Conservation (phyloP, 1,140 invertebrate genomes). For the Ceratina japonica region DNA sequence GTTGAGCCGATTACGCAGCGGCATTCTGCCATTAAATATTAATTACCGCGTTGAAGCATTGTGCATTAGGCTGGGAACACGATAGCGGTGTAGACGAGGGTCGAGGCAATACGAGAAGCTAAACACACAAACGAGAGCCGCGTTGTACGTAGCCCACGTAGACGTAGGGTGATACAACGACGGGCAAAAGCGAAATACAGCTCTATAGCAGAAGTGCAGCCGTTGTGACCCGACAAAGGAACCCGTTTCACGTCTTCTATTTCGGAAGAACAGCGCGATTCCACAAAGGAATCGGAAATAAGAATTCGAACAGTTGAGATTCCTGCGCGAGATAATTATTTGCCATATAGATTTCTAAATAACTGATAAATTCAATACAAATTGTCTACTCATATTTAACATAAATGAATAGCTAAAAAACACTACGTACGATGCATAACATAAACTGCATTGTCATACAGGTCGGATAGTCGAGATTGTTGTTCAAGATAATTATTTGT, state of each 20-base stretch:
- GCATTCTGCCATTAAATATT: slow-evolving; percentile 56
- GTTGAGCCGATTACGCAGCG: slow-evolving; percentile 55
- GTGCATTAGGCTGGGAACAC: slow-evolving; percentile 4
- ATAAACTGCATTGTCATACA: too few relatives aligned
- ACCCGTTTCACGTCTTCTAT: slow-evolving; percentile 26
- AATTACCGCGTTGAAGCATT: slow-evolving; percentile 53
- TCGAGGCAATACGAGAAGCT: slow-evolving; percentile 6
- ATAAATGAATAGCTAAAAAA: too few relatives aligned
- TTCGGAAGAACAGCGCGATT: slow-evolving; percentile 3
- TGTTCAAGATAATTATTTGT: too few relatives aligned
- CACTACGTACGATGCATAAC: too few relatives aligned
- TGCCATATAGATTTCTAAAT: not conserved
- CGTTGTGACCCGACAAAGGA: slow-evolving; percentile 13
- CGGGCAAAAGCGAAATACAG: slow-evolving; percentile 1
- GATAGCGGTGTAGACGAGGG: too few relatives aligned
- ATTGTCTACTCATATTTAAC: too few relatives aligned
- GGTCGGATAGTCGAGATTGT: too few relatives aligned
- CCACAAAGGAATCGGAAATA: slow-evolving; percentile 13
- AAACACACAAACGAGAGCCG: not conserved
- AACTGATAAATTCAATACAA: too few relatives aligned
- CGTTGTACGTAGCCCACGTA: too few relatives aligned
- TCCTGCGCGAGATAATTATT: not conserved
- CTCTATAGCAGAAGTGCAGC: slow-evolving; percentile 39
- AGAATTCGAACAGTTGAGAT: not conserved
- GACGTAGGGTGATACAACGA: too few relatives aligned